Base-by-base conservation (phyloP, 2,113 vertebrate species). In the Daphoenositta chrysoptera region DNA sequence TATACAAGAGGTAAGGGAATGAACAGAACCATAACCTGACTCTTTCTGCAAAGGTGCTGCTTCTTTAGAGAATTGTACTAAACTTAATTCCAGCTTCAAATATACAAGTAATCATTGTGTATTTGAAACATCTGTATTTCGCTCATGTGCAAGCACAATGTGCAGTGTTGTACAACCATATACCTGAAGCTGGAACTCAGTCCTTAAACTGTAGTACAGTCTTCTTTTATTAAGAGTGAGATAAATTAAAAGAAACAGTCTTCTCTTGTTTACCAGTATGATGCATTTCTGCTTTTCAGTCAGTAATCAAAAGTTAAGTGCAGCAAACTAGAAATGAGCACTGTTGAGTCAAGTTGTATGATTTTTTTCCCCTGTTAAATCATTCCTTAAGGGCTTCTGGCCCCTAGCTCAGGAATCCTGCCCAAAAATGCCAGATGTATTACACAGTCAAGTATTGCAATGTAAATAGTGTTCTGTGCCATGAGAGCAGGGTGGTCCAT, bases 391-490 rank as follows among this genome's bases (percentile, higher is more conserved):
- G 97, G 98, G 97, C 96, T 98, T 98, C 97, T 98, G 98, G 98
- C 98, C 97, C 96, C 97, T 98, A 97, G 98, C 98, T 98, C 97
- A 98, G 98, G 98, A 98, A 98, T 98, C 98, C 97, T 98, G 98
- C 99, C 98, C 98, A 98, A 99, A 99, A 99, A 99, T 99, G 99
- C 99, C 99, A 99, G 99, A 99, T 99, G 99, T 99, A 99, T 99
- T 99, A 99, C 99, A 99, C 98, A 99, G 99, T 99, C 98, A 98
- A 99, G 98, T 98, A 98, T 98, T 98, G 99, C 99, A 99, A 99
- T 99, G 99, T 99, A 99, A 99, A 99, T 99, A 99, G 97, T 98
- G 97, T 97, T 98, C 97, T 98, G 98, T 99, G 99, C 99, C 99
- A 99, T 97, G 97, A 99, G 97, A 99, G 98, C 99, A 99, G 99